Evolutionary conservation across 92 coral and sea anemone genomes (phyloP), one percentile per base, ranked within the genome.

Genomic region (Hydrozoanthus gracilis): DNA sequence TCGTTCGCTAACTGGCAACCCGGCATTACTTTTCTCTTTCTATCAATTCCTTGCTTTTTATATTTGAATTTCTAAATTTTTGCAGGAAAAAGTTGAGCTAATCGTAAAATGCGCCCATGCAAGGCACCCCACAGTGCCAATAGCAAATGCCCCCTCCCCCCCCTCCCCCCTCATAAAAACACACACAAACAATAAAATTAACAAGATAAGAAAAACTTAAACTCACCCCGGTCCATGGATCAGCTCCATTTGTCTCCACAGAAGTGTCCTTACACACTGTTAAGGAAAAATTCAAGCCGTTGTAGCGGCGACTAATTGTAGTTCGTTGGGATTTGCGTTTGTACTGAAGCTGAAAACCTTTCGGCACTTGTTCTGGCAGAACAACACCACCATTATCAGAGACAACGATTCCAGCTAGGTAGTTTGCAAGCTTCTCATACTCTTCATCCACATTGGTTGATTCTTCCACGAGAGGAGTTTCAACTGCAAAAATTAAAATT

Each of bases 341-440:
- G 67, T 55, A 77, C 27, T 77, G 82, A 3, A 77, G 69, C 51
- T 77, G 82, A 35, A 77, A 77, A 45, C 67, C 82, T 56, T 56
- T 13, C 4, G 82, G 82, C 56, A 77, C 7, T 5, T 50, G 67
- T 47, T 18, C 69, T 12, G 82, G 82, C 48, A 77, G 49, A 56
- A 77, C 16, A 50, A 77, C 66, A 9, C 82, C 82, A 7, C 82
- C 82, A 6, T 60, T 77, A 54, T 66, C 48, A 27, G 51, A 54
- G 8, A 77, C 6, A 1, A 44, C 13, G 15, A 77, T 54, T 4
- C 4, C 51, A 15, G 68, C 54, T 6, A 77, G 69, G 27, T 77
- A 77, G 7, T 47, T 60, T 17, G 16, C 5, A 10, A 77, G 18
- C 12, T 11, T 55, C 16, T 77, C 82, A 15, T 55, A 77, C 56